These are phyloP conservation scores for Punctoribates punctum DNA, from an alignment of 2,888 invertebrate species.

Conservation along the genomic window DNA sequence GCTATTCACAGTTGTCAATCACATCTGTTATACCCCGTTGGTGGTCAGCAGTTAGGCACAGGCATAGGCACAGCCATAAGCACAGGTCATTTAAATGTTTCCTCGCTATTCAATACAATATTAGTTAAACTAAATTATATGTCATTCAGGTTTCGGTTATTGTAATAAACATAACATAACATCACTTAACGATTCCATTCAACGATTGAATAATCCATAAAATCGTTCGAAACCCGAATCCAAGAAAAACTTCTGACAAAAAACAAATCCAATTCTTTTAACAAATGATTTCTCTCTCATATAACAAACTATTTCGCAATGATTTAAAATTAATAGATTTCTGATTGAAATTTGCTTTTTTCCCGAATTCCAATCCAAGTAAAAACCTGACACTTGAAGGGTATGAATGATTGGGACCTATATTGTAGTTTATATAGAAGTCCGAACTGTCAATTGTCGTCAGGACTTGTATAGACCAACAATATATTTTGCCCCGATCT, in stretches of 20 bases:
- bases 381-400: not conserved
- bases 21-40: constrained; percentile 40
- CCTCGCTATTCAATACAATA: constrained; percentile 3
- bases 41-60: constrained; percentile 20
- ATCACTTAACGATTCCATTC: not conserved
- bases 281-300: no score
- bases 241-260: not conserved
- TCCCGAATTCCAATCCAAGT: not conserved
- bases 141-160: not conserved
- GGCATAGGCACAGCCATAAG: not conserved
- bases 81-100: constrained; percentile 35
- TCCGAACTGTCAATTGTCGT: not conserved
- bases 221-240: not conserved
- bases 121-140: constrained; percentile 15
- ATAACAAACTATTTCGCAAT: no score
- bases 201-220: not conserved
- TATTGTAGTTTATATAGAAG: not conserved
- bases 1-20: constrained; percentile 41
- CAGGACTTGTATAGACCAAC: not conserved
- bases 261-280: no score
- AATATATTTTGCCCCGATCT: not conserved
- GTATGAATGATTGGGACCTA: not conserved
- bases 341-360: no score
- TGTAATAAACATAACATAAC: not conserved
- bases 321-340: no score